Evolutionary conservation across 2,797 vertebrate species (phyloP).

Genomic region (Rhynchonycteris naso): DNA sequence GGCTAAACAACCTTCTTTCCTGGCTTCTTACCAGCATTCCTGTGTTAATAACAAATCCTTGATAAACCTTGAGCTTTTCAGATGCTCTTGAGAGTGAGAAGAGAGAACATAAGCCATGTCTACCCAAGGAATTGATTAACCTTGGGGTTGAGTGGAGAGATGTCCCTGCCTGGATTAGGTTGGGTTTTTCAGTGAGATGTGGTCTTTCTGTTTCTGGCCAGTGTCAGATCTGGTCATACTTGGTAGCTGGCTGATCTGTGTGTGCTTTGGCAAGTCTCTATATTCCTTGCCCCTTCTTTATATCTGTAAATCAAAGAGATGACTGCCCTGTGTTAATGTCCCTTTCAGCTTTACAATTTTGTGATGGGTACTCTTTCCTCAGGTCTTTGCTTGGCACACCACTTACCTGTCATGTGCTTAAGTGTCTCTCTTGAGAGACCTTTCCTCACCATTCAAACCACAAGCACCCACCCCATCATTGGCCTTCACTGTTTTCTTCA

Average conservation of each 20-base stretch:
- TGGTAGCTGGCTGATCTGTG: background rate
- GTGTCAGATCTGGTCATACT: background rate
- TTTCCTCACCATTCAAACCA: background rate
- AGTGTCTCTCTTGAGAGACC: background rate
- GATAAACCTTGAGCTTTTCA: background rate
- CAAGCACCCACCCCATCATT: accelerated
- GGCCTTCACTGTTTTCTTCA: background rate
- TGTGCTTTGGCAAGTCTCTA: background rate
- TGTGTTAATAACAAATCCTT: background rate
- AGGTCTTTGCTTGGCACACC: background rate
- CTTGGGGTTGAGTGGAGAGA: background rate
- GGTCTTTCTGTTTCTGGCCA: background rate
- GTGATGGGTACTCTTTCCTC: background rate
- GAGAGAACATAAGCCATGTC: background rate
- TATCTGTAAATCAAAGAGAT: background rate
- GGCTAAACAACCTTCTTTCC: background rate
- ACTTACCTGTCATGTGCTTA: background rate
- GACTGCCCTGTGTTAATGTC: background rate
- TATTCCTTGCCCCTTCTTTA: background rate
- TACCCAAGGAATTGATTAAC: background rate
- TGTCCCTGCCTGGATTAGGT: background rate
- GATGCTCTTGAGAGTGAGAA: background rate
- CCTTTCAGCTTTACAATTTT: background rate
- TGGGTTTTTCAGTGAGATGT: background rate
- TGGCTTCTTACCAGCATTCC: background rate